phyloP scores from a whole-genome alignment of 2,888 invertebrate genomes.

The Drosophila recens region DNA sequence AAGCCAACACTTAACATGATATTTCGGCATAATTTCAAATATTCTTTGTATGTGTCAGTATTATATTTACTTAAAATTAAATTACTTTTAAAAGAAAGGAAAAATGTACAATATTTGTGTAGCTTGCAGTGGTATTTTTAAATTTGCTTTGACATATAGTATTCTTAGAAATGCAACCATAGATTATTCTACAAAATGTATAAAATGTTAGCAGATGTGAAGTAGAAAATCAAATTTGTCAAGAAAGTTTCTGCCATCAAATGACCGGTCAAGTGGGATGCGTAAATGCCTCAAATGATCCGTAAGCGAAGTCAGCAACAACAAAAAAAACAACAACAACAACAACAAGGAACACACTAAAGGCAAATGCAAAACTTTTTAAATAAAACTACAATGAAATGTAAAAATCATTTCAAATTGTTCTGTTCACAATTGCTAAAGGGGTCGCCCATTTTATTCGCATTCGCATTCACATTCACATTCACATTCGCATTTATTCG shows the following conservation, averaged over 20 bases:
- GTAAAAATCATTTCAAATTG: conserved; percentile 61
- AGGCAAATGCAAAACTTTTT: conserved; percentile 54
- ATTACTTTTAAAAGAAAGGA: neutral
- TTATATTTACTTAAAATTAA: neutral
- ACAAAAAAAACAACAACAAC: neutral
- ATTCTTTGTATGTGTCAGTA: too few species aligned
- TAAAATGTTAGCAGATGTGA: neutral
- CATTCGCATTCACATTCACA: conserved; percentile 16
- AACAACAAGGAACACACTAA: neutral
- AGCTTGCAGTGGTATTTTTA: neutral
- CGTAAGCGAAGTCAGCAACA: conserved; percentile 42
- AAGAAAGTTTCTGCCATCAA: conserved; percentile 1
- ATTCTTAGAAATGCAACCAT: neutral
- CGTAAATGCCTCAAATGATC: conserved; percentile 61
- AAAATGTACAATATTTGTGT: neutral
- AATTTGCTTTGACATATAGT: neutral
- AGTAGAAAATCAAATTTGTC: conserved; percentile 2
- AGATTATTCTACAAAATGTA: neutral
- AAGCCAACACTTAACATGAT: too few species aligned
- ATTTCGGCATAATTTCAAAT: neutral
- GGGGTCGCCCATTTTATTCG: conserved; percentile 24
- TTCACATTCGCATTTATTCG: conserved; percentile 13
- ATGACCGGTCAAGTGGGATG: conserved; percentile 25
- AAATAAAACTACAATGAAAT: conserved; percentile 61
- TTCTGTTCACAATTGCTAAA: conserved; percentile 43